Percentiles rank a stretch among this genome's conserved stretches.
Evolutionary conservation across 35 echinoderm and acorn worm species (phyloP).

Genomic region (Ptychodera flava): DNA sequence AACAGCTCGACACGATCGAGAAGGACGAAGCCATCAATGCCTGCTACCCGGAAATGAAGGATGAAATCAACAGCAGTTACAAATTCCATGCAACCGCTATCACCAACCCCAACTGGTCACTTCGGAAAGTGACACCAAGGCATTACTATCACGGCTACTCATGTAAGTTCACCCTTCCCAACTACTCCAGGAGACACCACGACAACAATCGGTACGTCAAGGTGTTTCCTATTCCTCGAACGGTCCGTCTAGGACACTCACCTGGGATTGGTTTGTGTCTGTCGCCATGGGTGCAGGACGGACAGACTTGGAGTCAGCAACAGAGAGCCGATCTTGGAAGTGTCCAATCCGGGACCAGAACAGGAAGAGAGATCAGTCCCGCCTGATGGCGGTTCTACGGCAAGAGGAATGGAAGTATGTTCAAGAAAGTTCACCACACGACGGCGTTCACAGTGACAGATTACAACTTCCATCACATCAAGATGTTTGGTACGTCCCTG

Average conservation of each 20-base stretch:
- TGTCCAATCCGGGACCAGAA: neutral
- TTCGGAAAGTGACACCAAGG: neutral
- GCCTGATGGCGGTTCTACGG: neutral
- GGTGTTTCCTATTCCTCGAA: neutral
- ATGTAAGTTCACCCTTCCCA: slow-evolving; percentile 4
- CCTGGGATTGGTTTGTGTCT: neutral
- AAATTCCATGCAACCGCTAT: slow-evolving; percentile 44
- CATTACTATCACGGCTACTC: slow-evolving; percentile 26
- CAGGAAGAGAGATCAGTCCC: neutral
- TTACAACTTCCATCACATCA: neutral
- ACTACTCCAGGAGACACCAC: neutral
- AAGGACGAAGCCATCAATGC: slow-evolving; percentile 33
- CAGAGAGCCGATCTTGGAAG: neutral
- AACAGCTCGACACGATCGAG: slow-evolving; percentile 37
- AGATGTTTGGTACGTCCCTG: neutral
- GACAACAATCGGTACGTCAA: neutral
- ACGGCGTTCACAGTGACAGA: neutral
- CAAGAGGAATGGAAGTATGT: neutral
- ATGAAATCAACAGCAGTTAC: slow-evolving; percentile 36
- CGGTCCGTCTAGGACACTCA: neutral
- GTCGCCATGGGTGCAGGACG: neutral
- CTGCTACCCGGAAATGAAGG: slow-evolving; percentile 30
- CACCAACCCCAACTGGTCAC: slow-evolving; percentile 29
- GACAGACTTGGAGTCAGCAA: neutral
- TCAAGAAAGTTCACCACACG: neutral